A percentile compares a stretch with the other conserved stretches of the same genome.
phyloP scores from a whole-genome alignment of 2,888 invertebrate genomes.

The Synanthedon tipuliformis region DNA sequence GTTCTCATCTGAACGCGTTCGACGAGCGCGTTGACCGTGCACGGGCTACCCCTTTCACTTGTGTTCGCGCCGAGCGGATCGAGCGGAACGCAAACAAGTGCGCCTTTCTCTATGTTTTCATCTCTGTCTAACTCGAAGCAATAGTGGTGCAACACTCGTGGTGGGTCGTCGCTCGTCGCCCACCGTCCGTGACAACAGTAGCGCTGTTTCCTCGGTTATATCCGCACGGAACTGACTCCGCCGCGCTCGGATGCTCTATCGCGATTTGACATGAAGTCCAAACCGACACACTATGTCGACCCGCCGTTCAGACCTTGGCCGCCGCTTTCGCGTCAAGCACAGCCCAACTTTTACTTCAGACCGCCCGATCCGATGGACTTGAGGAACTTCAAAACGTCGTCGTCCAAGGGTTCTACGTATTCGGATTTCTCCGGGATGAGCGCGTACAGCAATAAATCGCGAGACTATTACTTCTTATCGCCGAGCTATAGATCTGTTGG shows the following conservation, averaged over 20 bases:
- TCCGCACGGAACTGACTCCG: conserved; percentile 57
- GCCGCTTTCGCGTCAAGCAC: conserved; percentile 69
- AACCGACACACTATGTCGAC: conserved; percentile 65
- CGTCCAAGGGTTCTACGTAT: conserved; percentile 58
- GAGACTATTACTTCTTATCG: conserved; percentile 74
- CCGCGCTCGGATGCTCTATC: conserved; percentile 53
- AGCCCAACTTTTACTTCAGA: conserved; percentile 62
- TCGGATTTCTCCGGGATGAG: conserved; percentile 65
- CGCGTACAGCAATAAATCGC: conserved; percentile 56
- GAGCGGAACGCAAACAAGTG: conserved; percentile 44
- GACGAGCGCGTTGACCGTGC: conserved; percentile 46
- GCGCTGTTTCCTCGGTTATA: conserved; percentile 54
- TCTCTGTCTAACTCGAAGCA: conserved; percentile 58
- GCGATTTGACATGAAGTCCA: conserved; percentile 76
- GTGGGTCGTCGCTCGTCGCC: conserved; percentile 42
- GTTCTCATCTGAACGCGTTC: conserved; percentile 32
- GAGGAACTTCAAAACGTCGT: conserved; percentile 59
- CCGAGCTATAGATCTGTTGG: conserved; percentile 78
- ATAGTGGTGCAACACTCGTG: conserved; percentile 39
- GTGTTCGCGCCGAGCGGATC: conserved; percentile 55
- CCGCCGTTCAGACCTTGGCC: conserved; percentile 75
- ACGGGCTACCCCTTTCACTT: conserved; percentile 67
- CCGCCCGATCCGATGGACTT: conserved; percentile 61
- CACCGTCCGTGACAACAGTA: conserved; percentile 51
- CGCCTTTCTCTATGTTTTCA: conserved; percentile 63